These are phyloP conservation scores for Ceuthmochares aereus DNA, from an alignment of 2,113 vertebrate genomes.

Conservation along the genomic window DNA sequence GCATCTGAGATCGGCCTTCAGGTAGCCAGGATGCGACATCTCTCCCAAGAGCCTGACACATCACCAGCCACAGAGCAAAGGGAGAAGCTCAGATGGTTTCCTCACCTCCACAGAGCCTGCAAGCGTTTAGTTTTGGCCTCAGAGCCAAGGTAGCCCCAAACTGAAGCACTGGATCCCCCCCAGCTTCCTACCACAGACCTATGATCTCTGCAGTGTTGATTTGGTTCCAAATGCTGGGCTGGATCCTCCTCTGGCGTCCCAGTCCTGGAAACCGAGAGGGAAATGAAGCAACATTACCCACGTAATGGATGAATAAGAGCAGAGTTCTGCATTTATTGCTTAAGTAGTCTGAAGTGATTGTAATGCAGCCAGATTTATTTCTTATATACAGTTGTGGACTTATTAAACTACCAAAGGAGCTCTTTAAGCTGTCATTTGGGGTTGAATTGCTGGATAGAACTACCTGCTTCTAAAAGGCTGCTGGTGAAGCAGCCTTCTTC, in stretches of 20 bases:
- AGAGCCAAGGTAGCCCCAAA: neutral
- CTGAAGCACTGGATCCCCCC: neutral
- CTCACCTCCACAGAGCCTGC: neutral
- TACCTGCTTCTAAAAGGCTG: neutral
- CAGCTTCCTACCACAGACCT: neutral
- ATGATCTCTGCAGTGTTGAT: neutral
- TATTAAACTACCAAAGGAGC: neutral
- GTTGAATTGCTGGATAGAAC: neutral
- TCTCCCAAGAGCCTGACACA: neutral
- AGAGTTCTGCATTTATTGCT: neutral
- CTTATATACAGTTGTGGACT: neutral
- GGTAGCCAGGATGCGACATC: neutral
- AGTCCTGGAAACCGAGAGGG: neutral
- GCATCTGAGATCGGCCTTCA: neutral
- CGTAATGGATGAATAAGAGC: neutral
- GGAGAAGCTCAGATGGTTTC: neutral
- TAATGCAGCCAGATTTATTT: constrained; percentile 30
- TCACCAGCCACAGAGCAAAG: neutral
- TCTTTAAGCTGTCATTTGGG: neutral
- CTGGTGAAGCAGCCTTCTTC: neutral
- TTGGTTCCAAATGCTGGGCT: neutral
- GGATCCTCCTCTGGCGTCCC: neutral
- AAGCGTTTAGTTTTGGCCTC: neutral
- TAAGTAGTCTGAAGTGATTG: neutral
- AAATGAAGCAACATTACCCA: neutral